Percentiles rank a stretch among this genome's conserved stretches.
Evolutionary conservation across 2,797 vertebrate species (phyloP).

Genomic region (Channa striata): DNA sequence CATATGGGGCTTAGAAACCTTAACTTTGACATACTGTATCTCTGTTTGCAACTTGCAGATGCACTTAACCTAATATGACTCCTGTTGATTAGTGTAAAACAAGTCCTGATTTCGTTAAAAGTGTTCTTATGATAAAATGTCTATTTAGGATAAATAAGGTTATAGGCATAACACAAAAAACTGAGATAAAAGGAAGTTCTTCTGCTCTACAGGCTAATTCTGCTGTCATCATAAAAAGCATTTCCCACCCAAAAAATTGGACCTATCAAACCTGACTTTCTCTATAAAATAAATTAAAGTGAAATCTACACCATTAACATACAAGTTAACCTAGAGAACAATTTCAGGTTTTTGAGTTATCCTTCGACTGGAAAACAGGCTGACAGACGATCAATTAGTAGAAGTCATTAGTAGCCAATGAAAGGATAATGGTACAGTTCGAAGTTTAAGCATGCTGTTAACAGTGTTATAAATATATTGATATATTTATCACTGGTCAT

Average conservation of each 20-base stretch:
- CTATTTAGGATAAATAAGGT: neutral
- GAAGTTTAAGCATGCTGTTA: conserved; percentile 51
- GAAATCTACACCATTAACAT: too few relatives aligned
- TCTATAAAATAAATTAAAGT: too few relatives aligned
- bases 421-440: conserved; percentile 24
- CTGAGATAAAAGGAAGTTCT: neutral
- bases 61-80: neutral
- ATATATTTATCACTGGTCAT: conserved; percentile 54
- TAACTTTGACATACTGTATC: too few relatives aligned
- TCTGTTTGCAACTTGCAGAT: too few relatives aligned
- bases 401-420: conserved; percentile 27
- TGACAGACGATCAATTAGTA: neutral
- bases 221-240: neutral
- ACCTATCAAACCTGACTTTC: too few relatives aligned
- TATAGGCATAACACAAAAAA: neutral
- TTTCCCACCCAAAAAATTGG: too few relatives aligned
- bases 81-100: neutral
- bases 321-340: too few relatives aligned
- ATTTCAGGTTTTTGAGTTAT: too few relatives aligned
- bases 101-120: neutral
- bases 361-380: neutral
- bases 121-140: neutral
- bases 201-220: neutral
- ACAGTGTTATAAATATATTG: conserved; percentile 63
- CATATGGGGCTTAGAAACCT: too few relatives aligned